Conservation (phyloP, 2,113 vertebrate genomes). For the Hypomesus transpacificus region DNA sequence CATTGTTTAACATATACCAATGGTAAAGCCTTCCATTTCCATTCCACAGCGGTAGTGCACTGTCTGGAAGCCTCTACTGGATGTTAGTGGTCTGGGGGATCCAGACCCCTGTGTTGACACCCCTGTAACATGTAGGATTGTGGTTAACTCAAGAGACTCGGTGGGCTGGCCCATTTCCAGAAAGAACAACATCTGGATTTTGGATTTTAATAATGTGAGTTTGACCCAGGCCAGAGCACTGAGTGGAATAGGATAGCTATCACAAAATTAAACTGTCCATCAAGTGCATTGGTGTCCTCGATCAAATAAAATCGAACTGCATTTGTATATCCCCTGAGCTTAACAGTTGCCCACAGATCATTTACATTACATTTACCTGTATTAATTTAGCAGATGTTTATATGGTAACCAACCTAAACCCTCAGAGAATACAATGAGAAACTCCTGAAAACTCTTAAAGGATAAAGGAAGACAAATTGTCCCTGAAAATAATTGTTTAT, state of each 20-base stretch:
- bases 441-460: too few relatives aligned
- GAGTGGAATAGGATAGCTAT: conserved; percentile 27
- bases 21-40: too few relatives aligned
- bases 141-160: conserved; percentile 15
- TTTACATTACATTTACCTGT: too few relatives aligned
- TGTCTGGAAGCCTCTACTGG: neutral
- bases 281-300: conserved; percentile 9
- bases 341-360: too few relatives aligned
- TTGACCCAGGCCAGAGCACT: conserved; percentile 28
- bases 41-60: neutral
- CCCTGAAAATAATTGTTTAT: too few relatives aligned
- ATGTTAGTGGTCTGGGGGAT: neutral
- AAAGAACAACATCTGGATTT: conserved; percentile 54
- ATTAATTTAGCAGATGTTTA: too few relatives aligned
- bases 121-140: conserved; percentile 19
- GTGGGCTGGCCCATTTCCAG: conserved; percentile 38
- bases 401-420: too few relatives aligned
- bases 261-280: conserved; percentile 3
- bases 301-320: too few relatives aligned
- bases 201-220: conserved; percentile 13
- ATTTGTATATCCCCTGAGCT: too few relatives aligned
- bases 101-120: conserved; percentile 33
- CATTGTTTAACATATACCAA: too few relatives aligned
- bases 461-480: too few relatives aligned
- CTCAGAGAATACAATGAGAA: too few relatives aligned